phyloP scores from a whole-genome alignment of 2,113 vertebrate species.

The Thalassoma bifasciatum region DNA sequence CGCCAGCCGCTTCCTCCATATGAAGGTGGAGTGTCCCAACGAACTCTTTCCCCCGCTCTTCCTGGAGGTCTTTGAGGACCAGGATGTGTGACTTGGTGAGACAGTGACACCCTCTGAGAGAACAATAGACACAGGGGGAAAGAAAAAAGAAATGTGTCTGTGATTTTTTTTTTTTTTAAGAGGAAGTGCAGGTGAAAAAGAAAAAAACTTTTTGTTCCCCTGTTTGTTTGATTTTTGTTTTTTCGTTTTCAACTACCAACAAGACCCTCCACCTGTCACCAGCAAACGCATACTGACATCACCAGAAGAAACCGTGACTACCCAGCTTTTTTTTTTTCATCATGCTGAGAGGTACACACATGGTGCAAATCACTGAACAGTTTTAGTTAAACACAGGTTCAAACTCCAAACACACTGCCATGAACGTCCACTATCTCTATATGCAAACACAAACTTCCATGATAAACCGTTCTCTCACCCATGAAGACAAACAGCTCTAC shows the following conservation, averaged over 20 bases:
- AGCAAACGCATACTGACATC: slow-evolving; percentile 48
- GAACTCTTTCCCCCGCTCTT: slow-evolving; percentile 98
- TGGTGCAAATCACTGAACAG: neutral
- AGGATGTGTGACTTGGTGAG: slow-evolving; percentile 69
- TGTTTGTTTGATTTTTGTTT: neutral
- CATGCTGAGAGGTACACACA: slow-evolving; percentile 29
- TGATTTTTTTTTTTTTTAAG: neutral
- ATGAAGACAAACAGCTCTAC: slow-evolving; percentile 16
- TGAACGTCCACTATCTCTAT: slow-evolving; percentile 35
- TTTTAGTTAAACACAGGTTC: neutral
- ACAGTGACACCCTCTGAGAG: neutral
- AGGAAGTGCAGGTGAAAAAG: slow-evolving; percentile 1
- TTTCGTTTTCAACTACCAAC: slow-evolving; percentile 20
- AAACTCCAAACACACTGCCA: slow-evolving; percentile 43
- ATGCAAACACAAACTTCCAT: slow-evolving; percentile 55
- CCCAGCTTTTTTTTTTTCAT: slow-evolving; percentile 8
- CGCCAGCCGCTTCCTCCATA: slow-evolving; percentile 99
- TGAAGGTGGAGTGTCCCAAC: slow-evolving; percentile 99
- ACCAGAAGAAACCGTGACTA: slow-evolving; percentile 28
- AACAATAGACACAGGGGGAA: neutral
- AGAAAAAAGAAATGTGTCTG: neutral
- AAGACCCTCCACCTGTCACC: slow-evolving; percentile 46
- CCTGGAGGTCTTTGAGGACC: slow-evolving; percentile 97
- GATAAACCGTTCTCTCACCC: slow-evolving; percentile 13
- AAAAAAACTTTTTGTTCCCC: slow-evolving; percentile 1